Evolutionary conservation across 2,888 invertebrate genomes (phyloP).

Genomic region (Eupithecia tripunctaria): DNA sequence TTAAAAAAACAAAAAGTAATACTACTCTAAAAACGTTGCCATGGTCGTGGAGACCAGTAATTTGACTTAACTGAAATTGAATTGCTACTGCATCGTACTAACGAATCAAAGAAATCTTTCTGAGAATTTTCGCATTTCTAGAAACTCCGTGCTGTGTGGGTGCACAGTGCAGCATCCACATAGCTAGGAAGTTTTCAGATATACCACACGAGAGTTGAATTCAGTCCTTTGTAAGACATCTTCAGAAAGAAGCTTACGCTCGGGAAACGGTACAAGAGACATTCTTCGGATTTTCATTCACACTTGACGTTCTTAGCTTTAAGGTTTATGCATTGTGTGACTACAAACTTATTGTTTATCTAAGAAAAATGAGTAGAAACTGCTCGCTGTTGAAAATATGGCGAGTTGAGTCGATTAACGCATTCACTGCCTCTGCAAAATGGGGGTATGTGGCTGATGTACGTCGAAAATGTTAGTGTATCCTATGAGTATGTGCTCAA

Average conservation of each 20-base stretch:
- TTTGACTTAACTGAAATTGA: slow-evolving; percentile 3
- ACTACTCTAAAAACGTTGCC: too few species aligned
- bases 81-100: slow-evolving; percentile 1
- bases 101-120: background rate
- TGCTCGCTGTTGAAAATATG: background rate
- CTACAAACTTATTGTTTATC: background rate
- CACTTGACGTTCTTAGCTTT: slow-evolving; percentile 37
- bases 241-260: slow-evolving; percentile 69
- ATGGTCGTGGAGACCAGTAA: too few species aligned
- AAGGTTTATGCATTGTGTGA: background rate
- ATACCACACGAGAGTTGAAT: slow-evolving; percentile 60
- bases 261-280: slow-evolving; percentile 62
- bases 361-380: background rate
- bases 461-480: too few species aligned
- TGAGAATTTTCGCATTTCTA: slow-evolving; percentile 36
- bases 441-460: too few species aligned
- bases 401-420: background rate
- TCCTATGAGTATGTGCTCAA: background rate
- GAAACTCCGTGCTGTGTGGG: slow-evolving; percentile 61
- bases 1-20: too few species aligned
- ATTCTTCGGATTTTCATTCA: slow-evolving; percentile 62
- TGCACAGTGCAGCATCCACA: slow-evolving; percentile 45
- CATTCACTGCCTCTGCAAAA: too few species aligned
- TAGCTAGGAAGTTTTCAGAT: too few species aligned
- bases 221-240: slow-evolving; percentile 65